Conservation (phyloP, 1,140 invertebrate species). For the Hylyphantes graminicola region DNA sequence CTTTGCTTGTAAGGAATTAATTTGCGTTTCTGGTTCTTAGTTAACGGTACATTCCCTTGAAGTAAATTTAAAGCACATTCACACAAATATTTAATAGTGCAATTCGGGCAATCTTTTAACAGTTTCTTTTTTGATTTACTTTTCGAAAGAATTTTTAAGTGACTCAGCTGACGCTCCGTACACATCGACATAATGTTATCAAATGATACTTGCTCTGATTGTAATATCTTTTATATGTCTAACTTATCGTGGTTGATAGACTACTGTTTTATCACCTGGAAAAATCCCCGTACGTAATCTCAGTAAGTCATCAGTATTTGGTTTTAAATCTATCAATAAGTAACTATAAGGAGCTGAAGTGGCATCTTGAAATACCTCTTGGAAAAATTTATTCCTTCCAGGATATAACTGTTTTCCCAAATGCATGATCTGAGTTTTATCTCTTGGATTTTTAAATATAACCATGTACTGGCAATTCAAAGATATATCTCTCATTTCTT, state of each 20-base stretch:
- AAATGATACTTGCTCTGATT: too few relatives aligned
- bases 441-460: constrained; percentile 23
- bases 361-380: constrained; percentile 23
- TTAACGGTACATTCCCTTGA: not conserved
- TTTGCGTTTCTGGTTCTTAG: not conserved
- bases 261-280: not conserved
- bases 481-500: constrained; percentile 8
- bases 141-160: too few relatives aligned
- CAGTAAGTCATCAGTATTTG: not conserved
- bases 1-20: not conserved
- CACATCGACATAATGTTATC: not conserved
- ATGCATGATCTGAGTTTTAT: constrained; percentile 1
- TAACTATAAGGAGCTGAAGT: not conserved
- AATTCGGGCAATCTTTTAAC: not conserved
- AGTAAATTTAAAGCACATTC: not conserved
- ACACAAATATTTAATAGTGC: constrained; percentile 3
- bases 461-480: not conserved
- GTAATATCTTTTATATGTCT: too few relatives aligned
- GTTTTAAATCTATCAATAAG: constrained; percentile 13
- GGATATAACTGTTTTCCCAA: not conserved
- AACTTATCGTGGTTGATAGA: constrained; percentile 1
- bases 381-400: not conserved
- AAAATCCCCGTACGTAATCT: not conserved
- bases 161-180: too few relatives aligned
- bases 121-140: too few relatives aligned